Evolutionary conservation across 1,140 invertebrate genomes (phyloP).

Genomic region (Holcopasites calliopsidis): DNA sequence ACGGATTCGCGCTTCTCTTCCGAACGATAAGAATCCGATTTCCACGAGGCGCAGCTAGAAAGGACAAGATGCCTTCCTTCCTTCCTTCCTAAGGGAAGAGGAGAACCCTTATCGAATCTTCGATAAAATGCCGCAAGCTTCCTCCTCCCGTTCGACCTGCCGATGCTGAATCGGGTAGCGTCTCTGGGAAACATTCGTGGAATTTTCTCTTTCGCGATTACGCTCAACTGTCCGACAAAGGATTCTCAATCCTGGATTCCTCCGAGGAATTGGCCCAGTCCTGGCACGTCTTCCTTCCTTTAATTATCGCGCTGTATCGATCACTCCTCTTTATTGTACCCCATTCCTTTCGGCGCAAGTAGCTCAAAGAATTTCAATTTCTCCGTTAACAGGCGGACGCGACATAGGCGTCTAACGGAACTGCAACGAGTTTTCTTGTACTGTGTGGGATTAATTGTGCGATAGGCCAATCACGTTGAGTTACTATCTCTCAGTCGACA

Average conservation of each 20-base stretch:
- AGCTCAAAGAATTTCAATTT: slow-evolving; percentile 12
- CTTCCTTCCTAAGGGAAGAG: slow-evolving; percentile 4
- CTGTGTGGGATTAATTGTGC: neutral
- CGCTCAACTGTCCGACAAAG: neutral
- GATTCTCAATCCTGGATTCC: slow-evolving; percentile 8
- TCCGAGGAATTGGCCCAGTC: neutral
- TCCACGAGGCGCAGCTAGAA: slow-evolving; percentile 46
- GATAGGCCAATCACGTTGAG: slow-evolving; percentile 19
- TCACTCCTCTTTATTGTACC: neutral
- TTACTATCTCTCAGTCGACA: neutral
- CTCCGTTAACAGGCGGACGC: neutral
- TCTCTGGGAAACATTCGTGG: slow-evolving; percentile 24
- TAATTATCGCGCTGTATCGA: neutral
- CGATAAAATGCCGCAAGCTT: slow-evolving; percentile 55
- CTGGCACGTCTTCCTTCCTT: neutral
- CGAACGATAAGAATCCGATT: slow-evolving; percentile 61
- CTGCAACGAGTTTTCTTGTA: neutral
- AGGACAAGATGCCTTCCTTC: slow-evolving; percentile 44
- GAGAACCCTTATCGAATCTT: slow-evolving; percentile 54
- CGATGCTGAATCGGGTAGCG: slow-evolving; percentile 49
- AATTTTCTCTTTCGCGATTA: slow-evolving; percentile 32
- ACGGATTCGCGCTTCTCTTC: slow-evolving; percentile 44
- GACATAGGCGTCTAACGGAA: neutral
- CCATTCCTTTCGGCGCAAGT: neutral
- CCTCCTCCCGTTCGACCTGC: slow-evolving; percentile 1